Evolutionary conservation across 2,797 vertebrate genomes (phyloP), one percentile per base, ranked within the genome.

Genomic region (Sarcophilus harrisii): DNA sequence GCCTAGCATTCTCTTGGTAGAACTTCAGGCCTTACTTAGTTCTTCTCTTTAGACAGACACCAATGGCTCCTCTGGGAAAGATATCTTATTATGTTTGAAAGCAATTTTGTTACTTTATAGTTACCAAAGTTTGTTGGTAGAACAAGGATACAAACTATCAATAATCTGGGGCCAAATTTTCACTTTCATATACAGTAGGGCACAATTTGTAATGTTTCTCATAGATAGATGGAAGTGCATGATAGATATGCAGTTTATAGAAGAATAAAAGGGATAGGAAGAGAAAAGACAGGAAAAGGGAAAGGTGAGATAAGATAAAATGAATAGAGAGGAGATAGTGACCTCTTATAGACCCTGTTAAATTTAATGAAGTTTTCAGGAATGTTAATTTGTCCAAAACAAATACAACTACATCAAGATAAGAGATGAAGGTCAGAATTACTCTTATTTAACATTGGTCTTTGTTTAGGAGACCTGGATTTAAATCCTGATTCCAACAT

Each of bases 311-410:
- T 81, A 57, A 24, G 5, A 58, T 91, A 92, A 94, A 12, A 54
- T 3, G 52, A 66, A 9, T 5, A 62, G 3, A 92, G 14, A n/a
- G 5, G 45, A 91, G 92, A 90, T 45, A 92, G 91, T n/a, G 38
- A 93, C 54, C 52, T 9, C 49, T 91, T 92, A 90, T 95, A 91
- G 29, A 60, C 94, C 55, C 87, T 93, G 95, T 97, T 92, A 66
- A 91, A 95, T 73, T 94, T 21, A 91, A 92, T 81, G 57, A 94
- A 89, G 0, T 95, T 92, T 91, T 92, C 13, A 55, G 1, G 0
- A 3, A 4, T 59, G 57, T 66, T 95, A 27, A 49, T 12, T 49
- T 87, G 38, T 87, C 24, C 38, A 87, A 87, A 87, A 87, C 21
- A 27, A 49, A 28, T 45, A 49, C 38, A 87, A 87, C 38, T 12